Evolutionary conservation across 2,888 invertebrate genomes (phyloP), one percentile per base, ranked within the genome.

Genomic region (Agrochola macilenta): DNA sequence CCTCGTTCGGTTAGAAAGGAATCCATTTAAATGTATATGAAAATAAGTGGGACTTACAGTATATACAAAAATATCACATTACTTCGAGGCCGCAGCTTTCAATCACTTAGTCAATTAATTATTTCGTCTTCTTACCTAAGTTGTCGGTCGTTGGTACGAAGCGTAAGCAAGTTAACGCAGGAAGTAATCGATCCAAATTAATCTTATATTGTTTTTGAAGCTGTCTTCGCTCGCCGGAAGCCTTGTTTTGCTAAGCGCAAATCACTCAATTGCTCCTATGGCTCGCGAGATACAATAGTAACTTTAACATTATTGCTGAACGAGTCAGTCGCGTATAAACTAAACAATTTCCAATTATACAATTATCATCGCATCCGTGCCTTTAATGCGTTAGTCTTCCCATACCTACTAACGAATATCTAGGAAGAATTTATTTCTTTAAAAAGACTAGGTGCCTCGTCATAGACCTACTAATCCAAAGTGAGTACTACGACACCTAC

Each of bases 31-130:
- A 96, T 96, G 95, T 96, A 93, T 96, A 96, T 93, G 96, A 96
- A 96, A 96, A 96, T 96, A 96, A 96, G 94, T 96, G 94, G 95
- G 95, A 96, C 96, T 96, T 96, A 96, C 96, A 96, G 95, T 96
- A 96, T 96, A 96, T 96, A 96, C 96, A 96, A 96, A 96, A 96
- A 96, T 96, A 96, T 96, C 96, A 96, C 96, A 96, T 95, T 95
- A 96, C 95, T 96, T 96, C 96, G 96, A 96, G 96, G 96, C 96
- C 96, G 96, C 96, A 96, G 96, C 96, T 96, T 96, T 96, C 95
- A 95, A 92, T 95, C 94, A 93, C 95, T 96, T 95, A 96, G 93
- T 95, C 91, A 82, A 94, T 94, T 95, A 95, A 91, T 95, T 94
- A 94, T 92, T 93, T 94, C 93, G 91, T 95, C 94, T 94, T 94